Conservation (phyloP, 2,888 invertebrate species). For the Dynastes hyllus region DNA sequence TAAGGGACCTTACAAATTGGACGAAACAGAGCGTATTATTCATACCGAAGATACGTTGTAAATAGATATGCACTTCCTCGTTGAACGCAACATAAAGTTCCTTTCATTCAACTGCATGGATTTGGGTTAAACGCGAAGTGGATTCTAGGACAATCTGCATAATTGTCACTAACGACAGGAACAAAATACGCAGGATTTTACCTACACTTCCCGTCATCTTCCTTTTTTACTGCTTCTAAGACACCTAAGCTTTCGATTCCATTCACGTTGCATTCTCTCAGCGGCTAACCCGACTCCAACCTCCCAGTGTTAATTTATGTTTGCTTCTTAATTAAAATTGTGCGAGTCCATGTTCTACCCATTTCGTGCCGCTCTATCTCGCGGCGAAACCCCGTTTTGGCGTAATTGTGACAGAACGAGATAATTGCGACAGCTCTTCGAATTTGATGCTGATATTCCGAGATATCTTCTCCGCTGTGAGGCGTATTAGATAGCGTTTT, state of each 20-base stretch:
- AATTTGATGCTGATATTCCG: conserved; percentile 25
- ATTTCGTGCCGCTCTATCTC: background rate
- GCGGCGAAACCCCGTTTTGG: background rate
- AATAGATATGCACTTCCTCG: background rate
- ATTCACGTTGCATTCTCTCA: background rate
- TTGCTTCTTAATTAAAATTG: conserved; percentile 39
- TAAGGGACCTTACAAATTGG: background rate
- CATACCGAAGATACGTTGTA: background rate
- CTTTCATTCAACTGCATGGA: background rate
- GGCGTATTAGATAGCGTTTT: conserved; percentile 24
- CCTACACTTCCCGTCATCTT: too few relatives aligned
- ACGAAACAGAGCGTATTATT: background rate
- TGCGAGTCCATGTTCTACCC: background rate
- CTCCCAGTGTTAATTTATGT: conserved; percentile 32
- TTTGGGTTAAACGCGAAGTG: background rate
- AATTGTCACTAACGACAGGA: background rate
- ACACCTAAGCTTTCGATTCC: background rate
- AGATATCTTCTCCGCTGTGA: conserved; percentile 6
- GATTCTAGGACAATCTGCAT: background rate
- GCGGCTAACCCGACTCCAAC: background rate
- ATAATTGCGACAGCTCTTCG: conserved; percentile 30
- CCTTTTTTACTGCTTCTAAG: too few relatives aligned
- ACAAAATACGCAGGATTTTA: background rate
- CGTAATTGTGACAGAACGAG: conserved; percentile 17
- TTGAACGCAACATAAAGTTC: background rate